Evolutionary conservation across 2,888 invertebrate species (phyloP), one percentile per base, ranked within the genome.

Genomic region (Melipona bicolor): DNA sequence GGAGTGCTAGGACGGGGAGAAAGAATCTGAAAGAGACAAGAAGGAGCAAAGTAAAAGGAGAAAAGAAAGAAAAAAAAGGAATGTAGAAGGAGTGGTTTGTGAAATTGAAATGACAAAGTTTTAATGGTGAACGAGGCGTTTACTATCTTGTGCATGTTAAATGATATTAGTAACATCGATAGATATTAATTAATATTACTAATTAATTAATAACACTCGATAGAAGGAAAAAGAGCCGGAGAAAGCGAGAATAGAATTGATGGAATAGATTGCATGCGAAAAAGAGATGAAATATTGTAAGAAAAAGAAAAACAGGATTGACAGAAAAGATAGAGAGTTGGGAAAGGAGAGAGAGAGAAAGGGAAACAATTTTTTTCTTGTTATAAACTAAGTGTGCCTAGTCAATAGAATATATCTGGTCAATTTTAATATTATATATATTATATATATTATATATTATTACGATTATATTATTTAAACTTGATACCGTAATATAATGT

Each of bases 331-430:
- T 3, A 17, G 24, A 61, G 5, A 24, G 24, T 15, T 2, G 17
- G 24, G 4, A 9, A 27, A 17, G 11, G 32, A 62, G 19, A 11
- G 62, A 32, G 0, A 21, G 77, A 68, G 84, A 87, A 81, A 88
- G 88, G 81, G 90, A 91, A 87, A 92, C 85, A 89, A 91, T 91
- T 95, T 95, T 95, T 95, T 95, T 95, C 95, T 96, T 96, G 95
- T 95, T 95, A 95, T 94, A 95, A 95, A 95, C 95, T 96, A 96
- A 95, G 96, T 96, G 96, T 96, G 96, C 96, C 96, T 96, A 96
- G 96, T 96, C 96, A 96, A 95, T 96, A 96, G 95, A 95, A 95
- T 95, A 94, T 94, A 94, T 95, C 95, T 95, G 95, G 96, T 96
- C 96, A 96, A 96, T 95, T 95, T 95, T 95, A 95, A 93, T 93